Base-by-base conservation (phyloP, 1,140 invertebrate species). In the Cataglyphis hispanica region DNA sequence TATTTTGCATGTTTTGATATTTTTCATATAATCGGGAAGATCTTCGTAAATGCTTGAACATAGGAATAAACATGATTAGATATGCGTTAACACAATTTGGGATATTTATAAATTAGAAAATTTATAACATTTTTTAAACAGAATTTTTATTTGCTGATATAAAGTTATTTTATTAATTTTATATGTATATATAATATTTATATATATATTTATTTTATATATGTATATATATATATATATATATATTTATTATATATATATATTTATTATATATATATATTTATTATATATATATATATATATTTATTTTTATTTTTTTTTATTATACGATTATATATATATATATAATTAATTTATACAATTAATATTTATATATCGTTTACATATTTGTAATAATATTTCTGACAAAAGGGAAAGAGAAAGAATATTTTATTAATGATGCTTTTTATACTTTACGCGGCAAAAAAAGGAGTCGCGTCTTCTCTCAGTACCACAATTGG, bases 381-480 rank as follows among this genome's bases (percentile, higher is more conserved):
- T 78, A 27, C 40, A 25, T 56, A 75, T 2, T 86, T 66, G 43
- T 22, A 89, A 61, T 66, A 34, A 67, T 67, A 77, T 31, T 53
- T 67, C 16, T 50, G 46, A 19, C 46, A 4, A 50, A 19, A 50
- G 46, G 10, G 43, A 50, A 19, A 6, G 16, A 19, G 16, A 50
- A 19, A 84, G 8, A 75, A 27, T 58, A 43, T 78, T 27, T 83
- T 40, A 25, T 92, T 89, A 92, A 87, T 90, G 88, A 91, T 91
- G 83, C 81, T 91, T 89, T 92, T 90, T 92, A 81, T 91, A 90
- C 90, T 94, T 93, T 91, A 85, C 93, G 93, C 92, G 93, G 92
- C 92, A 88, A 86, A 89, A 91, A 89, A 93, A 93, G 94, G 91
- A 93, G 89, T 91, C 76, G 84, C 90, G 81, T 86, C 90, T 91